phyloP scores from a whole-genome alignment of 2,888 invertebrate genomes.

The Lutraria lutraria region DNA sequence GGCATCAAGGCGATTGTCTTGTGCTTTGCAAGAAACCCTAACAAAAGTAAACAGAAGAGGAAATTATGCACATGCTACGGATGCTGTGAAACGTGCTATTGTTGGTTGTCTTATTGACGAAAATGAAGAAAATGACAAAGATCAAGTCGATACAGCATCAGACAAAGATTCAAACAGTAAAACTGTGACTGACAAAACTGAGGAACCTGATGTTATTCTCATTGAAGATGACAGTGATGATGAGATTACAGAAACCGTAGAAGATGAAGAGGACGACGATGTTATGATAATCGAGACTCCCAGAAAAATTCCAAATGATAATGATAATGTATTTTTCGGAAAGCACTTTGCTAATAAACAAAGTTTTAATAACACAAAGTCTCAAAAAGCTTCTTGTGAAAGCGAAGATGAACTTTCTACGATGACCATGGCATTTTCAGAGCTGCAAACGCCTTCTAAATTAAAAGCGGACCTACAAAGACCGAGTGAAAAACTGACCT shows the following conservation, averaged over 20 bases:
- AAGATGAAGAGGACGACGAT: slow-evolving; percentile 38
- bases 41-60: slow-evolving; percentile 40
- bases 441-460: slow-evolving; percentile 41
- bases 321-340: not conserved
- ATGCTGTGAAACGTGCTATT: slow-evolving; percentile 60
- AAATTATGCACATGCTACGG: slow-evolving; percentile 50
- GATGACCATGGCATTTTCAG: slow-evolving; percentile 26
- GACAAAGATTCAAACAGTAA: not conserved
- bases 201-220: slow-evolving; percentile 43
- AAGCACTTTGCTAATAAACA: not conserved
- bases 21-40: slow-evolving; percentile 42
- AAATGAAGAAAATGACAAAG: not conserved
- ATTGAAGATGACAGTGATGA: slow-evolving; percentile 53
- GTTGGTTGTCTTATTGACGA: slow-evolving; percentile 44
- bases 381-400: not conserved
- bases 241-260: not conserved
- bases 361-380: not conserved
- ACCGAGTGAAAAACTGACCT: not conserved
- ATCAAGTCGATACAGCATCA: not conserved
- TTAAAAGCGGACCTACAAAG: not conserved
- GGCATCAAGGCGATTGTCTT: slow-evolving; percentile 46
- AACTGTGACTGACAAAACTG: not conserved
- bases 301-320: not conserved
- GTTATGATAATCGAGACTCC: slow-evolving; percentile 50
- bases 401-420: not conserved